Evolutionary conservation across 2,113 vertebrate genomes (phyloP).

Genomic region (Gallinago jamesoni): DNA sequence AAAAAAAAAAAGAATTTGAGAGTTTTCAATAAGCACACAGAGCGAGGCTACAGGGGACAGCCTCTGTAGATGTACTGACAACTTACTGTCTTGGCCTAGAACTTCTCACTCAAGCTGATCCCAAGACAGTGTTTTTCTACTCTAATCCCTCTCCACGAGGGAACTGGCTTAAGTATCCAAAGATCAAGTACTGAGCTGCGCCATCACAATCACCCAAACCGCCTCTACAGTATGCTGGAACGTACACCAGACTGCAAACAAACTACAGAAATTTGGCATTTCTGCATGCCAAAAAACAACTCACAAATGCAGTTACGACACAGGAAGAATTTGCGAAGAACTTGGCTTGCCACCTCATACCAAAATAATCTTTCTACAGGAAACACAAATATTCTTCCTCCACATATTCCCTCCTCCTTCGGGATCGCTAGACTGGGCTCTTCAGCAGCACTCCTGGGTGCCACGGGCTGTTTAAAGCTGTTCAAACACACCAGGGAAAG

Average conservation of each 20-base stretch:
- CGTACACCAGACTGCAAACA: fast-evolving
- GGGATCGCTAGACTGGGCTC: fast-evolving
- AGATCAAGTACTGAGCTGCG: not conserved
- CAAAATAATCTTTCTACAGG: not conserved
- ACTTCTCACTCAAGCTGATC: not conserved
- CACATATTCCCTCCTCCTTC: not conserved
- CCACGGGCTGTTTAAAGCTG: not conserved
- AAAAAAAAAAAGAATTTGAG: not conserved
- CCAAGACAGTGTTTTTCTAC: not conserved
- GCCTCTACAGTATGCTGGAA: not conserved
- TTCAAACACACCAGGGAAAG: not conserved
- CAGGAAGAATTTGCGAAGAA: not conserved
- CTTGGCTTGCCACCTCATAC: not conserved
- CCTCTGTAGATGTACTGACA: not conserved
- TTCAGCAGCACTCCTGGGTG: not conserved
- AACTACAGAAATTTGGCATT: not conserved
- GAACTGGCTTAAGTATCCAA: not conserved
- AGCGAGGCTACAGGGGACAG: fast-evolving
- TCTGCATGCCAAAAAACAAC: not conserved
- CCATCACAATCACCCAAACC: not conserved
- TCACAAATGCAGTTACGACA: fast-evolving
- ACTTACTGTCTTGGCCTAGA: not conserved
- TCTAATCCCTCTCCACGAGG: not conserved
- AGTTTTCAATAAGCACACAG: fast-evolving
- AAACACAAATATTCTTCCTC: not conserved